These are phyloP conservation scores for Neoscelio sp. DNA, from an alignment of 2,888 invertebrate genomes.

Conservation along the genomic window DNA sequence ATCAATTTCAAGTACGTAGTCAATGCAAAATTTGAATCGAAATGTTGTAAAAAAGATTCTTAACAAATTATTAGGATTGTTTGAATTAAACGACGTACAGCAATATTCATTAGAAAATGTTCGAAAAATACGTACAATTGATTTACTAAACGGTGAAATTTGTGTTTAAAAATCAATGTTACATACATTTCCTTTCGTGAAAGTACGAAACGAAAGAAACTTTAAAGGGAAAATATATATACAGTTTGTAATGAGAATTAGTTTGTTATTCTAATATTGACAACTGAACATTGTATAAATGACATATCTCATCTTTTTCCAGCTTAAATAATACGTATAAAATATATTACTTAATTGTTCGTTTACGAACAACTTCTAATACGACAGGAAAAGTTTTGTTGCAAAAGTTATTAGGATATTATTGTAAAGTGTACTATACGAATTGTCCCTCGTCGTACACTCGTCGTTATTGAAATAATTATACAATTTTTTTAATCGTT, in stretches of 20 bases:
- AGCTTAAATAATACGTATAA: slow-evolving; percentile 21
- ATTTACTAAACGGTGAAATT: no score
- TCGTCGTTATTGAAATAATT: slow-evolving; percentile 29
- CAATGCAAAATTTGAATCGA: no score
- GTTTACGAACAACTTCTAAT: slow-evolving; percentile 23
- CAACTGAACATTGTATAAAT: slow-evolving; percentile 28
- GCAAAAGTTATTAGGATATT: slow-evolving; percentile 13
- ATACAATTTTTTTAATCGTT: no score
- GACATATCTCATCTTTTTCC: slow-evolving; percentile 45
- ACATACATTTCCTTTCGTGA: no score
- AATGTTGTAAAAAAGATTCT: background rate
- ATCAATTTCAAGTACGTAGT: no score
- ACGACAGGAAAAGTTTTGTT: slow-evolving; percentile 25
- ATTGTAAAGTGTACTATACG: slow-evolving; percentile 18
- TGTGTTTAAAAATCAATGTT: no score
- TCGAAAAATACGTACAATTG: no score
- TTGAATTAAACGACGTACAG: background rate
- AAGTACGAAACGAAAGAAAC: no score
- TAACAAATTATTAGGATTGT: slow-evolving; percentile 3
- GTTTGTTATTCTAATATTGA: slow-evolving; percentile 1
- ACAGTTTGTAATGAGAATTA: slow-evolving; percentile 6
- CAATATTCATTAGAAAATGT: background rate
- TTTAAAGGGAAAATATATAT: no score
- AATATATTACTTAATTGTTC: slow-evolving; percentile 33
- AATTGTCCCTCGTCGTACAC: slow-evolving; percentile 5